phyloP scores from a whole-genome alignment of 2,888 invertebrate species.

The Corbicula japonica region DNA sequence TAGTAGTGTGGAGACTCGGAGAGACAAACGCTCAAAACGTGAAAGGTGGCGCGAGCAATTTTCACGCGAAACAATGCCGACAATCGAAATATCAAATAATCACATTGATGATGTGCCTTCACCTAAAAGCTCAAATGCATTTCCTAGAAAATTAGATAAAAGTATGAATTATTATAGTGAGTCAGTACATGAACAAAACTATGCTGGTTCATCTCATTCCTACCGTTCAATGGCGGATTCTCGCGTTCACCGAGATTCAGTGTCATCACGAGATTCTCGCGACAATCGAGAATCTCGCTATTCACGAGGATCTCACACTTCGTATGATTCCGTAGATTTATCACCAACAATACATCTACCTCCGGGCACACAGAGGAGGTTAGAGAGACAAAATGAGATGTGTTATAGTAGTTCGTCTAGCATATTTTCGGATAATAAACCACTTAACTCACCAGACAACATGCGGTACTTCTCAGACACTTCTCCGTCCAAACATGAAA shows the following conservation, averaged over 20 bases:
- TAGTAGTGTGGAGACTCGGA: slow-evolving; percentile 2
- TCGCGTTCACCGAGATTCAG: slow-evolving; percentile 34
- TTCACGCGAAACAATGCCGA: slow-evolving; percentile 17
- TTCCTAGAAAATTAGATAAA: not conserved
- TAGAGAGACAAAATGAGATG: slow-evolving; percentile 58
- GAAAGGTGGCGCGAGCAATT: not conserved
- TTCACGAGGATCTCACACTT: slow-evolving; percentile 35
- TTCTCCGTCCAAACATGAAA: slow-evolving; percentile 15
- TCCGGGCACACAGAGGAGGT: not conserved
- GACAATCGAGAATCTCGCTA: slow-evolving; percentile 28
- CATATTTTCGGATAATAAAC: slow-evolving; percentile 65
- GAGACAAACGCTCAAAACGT: not conserved
- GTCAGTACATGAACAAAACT: no score
- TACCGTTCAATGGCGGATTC: no score
- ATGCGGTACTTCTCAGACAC: slow-evolving; percentile 12
- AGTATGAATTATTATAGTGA: no score
- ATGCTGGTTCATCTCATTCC: no score
- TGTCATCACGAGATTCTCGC: slow-evolving; percentile 25
- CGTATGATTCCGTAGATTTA: slow-evolving; percentile 36
- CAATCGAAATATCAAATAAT: slow-evolving; percentile 20
- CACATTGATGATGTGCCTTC: slow-evolving; percentile 41
- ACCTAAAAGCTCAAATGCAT: slow-evolving; percentile 25
- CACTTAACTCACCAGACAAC: not conserved
- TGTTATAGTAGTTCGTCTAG: slow-evolving; percentile 75
- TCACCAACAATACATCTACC: slow-evolving; percentile 10